A percentile compares a stretch with the other conserved stretches of the same genome.
Evolutionary conservation across 1,140 invertebrate species (phyloP).

Genomic region (Calosoma granatense): DNA sequence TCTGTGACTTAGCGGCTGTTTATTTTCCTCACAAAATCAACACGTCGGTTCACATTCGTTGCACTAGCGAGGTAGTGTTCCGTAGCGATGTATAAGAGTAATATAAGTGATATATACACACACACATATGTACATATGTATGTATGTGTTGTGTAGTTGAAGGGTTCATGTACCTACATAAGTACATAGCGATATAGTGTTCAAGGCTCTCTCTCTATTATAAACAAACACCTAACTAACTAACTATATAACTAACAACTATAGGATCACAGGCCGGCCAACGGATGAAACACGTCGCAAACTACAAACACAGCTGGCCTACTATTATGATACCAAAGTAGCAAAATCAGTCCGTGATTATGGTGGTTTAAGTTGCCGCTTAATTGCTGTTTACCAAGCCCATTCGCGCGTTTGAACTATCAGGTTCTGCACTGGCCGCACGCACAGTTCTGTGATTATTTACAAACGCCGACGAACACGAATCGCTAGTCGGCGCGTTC

Average conservation of each 20-base stretch:
- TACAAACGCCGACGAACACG: constrained; percentile 25
- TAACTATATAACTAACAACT: not conserved
- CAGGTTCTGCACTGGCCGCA: constrained; percentile 27
- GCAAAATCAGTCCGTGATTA: constrained; percentile 32
- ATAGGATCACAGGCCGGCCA: not conserved
- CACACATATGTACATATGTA: constrained; percentile 1
- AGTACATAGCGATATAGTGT: not conserved
- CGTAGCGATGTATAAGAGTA: not conserved
- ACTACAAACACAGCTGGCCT: constrained; percentile 13
- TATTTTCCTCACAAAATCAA: not conserved
- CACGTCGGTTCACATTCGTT: too few relatives aligned
- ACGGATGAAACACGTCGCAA: not conserved
- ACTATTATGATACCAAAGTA: constrained; percentile 31
- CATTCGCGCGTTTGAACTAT: constrained; percentile 35
- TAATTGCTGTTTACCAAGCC: constrained; percentile 35
- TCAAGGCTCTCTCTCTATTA: not conserved
- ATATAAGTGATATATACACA: not conserved
- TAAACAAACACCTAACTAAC: not conserved
- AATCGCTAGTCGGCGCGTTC: constrained; percentile 16
- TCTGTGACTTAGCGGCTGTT: not conserved
- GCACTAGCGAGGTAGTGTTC: not conserved
- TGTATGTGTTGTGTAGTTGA: not conserved
- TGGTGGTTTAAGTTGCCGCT: constrained; percentile 32
- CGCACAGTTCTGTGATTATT: constrained; percentile 33
- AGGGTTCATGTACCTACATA: not conserved